Percentiles rank a stretch among this genome's conserved stretches.
Evolutionary conservation across 2,797 vertebrate species (phyloP).

Genomic region (Phylloscopus collybita): DNA sequence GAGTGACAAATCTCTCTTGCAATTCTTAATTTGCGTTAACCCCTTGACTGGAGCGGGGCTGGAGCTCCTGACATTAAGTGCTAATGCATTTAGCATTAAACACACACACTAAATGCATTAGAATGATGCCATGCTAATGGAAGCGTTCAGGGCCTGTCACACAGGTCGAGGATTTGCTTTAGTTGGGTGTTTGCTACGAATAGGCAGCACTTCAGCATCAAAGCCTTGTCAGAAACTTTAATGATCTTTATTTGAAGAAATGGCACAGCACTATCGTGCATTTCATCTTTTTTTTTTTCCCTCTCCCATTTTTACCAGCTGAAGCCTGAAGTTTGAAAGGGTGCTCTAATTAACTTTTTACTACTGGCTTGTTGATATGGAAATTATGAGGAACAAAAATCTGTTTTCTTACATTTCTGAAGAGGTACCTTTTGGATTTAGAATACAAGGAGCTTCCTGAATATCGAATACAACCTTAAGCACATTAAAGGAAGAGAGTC

Average conservation of each 20-base stretch:
- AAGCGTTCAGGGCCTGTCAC: conserved; percentile 44
- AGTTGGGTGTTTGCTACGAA: conserved; percentile 25
- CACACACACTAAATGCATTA: conserved; percentile 35
- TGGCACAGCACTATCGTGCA: neutral
- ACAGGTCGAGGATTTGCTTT: conserved; percentile 38
- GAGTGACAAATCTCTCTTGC: conserved; percentile 54
- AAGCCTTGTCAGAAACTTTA: conserved; percentile 32
- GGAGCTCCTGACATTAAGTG: conserved; percentile 63
- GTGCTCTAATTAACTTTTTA: neutral
- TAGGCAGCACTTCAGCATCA: neutral
- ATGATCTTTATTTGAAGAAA: conserved; percentile 19
- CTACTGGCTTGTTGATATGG: neutral
- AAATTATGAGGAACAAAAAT: neutral
- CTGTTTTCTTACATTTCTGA: neutral
- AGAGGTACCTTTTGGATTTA: neutral
- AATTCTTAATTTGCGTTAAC: conserved; percentile 67
- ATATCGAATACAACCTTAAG: neutral
- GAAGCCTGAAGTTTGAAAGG: neutral
- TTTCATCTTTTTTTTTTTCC: neutral
- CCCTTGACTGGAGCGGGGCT: conserved; percentile 47
- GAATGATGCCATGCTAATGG: conserved; percentile 56
- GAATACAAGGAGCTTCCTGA: neutral
- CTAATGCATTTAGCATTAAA: conserved; percentile 70
- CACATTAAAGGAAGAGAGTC: neutral
- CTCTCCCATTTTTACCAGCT: neutral